Percentiles rank a stretch among this genome's conserved stretches.
These are phyloP conservation scores for Drymonia ruficornis DNA, from an alignment of 2,888 invertebrate species.

Conservation along the genomic window DNA sequence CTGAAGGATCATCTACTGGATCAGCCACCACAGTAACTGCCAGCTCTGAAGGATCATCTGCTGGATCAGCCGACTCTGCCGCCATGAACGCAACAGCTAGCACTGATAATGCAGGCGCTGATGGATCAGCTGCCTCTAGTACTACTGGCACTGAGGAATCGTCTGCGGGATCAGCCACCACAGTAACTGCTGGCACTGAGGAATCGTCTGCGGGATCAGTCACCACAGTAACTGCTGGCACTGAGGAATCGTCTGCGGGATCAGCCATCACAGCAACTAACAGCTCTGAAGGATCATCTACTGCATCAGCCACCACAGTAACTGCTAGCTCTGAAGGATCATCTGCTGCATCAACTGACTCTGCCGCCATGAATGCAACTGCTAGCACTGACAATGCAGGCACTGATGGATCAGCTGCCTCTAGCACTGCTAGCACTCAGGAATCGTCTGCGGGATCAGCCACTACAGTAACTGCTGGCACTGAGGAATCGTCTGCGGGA, in stretches of 20 bases:
- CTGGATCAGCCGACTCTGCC: background rate
- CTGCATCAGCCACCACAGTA: background rate
- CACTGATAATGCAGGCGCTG: background rate
- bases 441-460: background rate
- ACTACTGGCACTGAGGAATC: background rate
- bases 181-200: background rate
- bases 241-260: background rate
- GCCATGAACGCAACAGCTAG: background rate
- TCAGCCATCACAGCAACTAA: background rate
- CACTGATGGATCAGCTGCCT: too few species aligned
- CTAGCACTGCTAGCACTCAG: background rate
- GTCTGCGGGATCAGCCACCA: background rate
- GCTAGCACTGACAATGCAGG: background rate
- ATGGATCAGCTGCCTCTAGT: background rate
- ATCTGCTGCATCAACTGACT: background rate
- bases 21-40: background rate
- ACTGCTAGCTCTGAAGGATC: conserved; percentile 2
- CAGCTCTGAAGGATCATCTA: background rate
- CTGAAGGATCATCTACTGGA: background rate
- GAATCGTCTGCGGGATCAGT: background rate
- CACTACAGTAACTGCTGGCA: background rate
- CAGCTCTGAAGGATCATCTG: conserved; percentile 3
- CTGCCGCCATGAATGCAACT: background rate
- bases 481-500: background rate
- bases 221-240: background rate